Evolutionary conservation across 2,888 invertebrate species (phyloP).

Genomic region (Venustoraphidia nigricollis): DNA sequence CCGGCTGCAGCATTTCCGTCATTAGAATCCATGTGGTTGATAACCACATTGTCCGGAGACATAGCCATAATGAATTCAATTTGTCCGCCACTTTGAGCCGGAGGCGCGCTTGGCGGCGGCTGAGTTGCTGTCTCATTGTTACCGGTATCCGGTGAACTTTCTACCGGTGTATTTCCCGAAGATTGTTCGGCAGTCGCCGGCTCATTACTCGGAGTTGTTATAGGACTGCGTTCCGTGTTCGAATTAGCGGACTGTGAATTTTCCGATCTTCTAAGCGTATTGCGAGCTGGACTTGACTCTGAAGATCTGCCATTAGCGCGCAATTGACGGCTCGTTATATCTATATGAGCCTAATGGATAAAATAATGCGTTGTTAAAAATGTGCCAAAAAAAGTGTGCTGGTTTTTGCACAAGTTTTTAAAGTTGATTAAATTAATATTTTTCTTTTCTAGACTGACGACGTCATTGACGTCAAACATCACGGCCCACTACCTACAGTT

Average conservation of each 20-base stretch:
- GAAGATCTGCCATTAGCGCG: neutral
- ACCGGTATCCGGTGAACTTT: conserved; percentile 4
- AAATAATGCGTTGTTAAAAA: neutral
- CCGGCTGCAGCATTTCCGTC: too few species aligned
- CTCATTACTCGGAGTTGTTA: neutral
- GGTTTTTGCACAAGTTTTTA: too few species aligned
- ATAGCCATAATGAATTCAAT: conserved; percentile 5
- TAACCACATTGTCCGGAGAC: neutral
- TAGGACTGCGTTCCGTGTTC: neutral
- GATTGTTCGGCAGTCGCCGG: neutral
- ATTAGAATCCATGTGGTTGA: neutral
- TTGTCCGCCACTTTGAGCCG: conserved; percentile 4
- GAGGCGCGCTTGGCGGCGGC: conserved; percentile 8
- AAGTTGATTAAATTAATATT: too few species aligned
- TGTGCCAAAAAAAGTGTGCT: too few species aligned
- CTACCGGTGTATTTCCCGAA: neutral
- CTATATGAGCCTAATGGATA: neutral
- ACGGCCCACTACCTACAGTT: too few species aligned
- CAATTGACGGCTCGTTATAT: conserved; percentile 4
- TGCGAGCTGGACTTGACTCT: too few species aligned
- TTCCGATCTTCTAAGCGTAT: too few species aligned
- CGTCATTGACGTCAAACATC: too few species aligned
- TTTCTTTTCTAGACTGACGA: too few species aligned
- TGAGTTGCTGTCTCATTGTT: conserved; percentile 5
- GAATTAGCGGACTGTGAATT: too few species aligned